A percentile compares a stretch with the other conserved stretches of the same genome.
phyloP scores from a whole-genome alignment of 2,888 invertebrate species.

The Troides helena region DNA sequence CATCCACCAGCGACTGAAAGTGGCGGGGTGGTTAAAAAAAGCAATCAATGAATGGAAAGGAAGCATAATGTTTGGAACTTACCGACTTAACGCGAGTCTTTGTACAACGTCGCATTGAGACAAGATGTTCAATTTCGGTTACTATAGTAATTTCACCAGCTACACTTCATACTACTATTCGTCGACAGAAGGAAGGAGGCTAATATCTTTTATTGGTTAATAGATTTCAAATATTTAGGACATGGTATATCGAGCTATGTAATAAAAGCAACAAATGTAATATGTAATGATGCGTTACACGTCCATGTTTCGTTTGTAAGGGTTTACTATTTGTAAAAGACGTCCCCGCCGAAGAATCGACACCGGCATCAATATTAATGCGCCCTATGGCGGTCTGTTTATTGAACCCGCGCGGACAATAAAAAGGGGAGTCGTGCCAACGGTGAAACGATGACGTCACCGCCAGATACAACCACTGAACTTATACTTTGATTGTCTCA shows the following conservation, averaged over 20 bases:
- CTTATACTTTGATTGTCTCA: neutral
- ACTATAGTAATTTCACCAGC: no score
- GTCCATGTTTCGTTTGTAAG: neutral
- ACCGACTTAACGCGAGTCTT: neutral
- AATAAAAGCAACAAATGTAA: neutral
- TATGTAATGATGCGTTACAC: neutral
- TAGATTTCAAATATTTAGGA: no score
- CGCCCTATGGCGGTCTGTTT: constrained; percentile 18
- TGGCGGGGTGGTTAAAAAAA: neutral
- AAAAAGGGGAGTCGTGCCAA: constrained; percentile 13
- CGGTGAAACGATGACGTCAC: constrained; percentile 26
- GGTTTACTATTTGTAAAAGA: neutral
- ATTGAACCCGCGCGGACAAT: constrained; percentile 21
- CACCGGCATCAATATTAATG: constrained; percentile 16
- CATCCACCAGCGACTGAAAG: neutral
- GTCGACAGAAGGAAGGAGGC: no score
- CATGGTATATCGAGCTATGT: no score
- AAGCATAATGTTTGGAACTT: neutral
- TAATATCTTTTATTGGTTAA: no score
- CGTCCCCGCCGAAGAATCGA: constrained; percentile 10
- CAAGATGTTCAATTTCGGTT: no score
- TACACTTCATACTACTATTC: no score
- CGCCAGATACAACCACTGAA: neutral
- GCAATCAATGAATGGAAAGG: neutral
- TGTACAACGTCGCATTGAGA: no score